phyloP scores from a whole-genome alignment of 2,113 vertebrate genomes.

The Odontophorus gujanensis region DNA sequence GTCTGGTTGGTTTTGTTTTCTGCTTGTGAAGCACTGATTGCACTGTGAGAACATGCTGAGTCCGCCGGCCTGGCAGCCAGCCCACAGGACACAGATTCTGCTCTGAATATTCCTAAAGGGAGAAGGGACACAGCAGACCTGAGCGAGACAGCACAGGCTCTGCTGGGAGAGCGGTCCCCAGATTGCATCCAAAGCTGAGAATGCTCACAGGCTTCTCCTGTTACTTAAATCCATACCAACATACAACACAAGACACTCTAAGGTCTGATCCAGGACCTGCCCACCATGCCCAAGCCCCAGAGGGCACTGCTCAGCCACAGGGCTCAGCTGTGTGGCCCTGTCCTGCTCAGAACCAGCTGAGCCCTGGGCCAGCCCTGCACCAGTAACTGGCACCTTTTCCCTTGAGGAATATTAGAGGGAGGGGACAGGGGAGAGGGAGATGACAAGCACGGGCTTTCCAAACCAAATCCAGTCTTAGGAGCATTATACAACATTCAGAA shows the following conservation, averaged over 20 bases:
- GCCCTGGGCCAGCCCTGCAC: not conserved
- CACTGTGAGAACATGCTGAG: slow-evolving; percentile 18
- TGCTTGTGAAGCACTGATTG: slow-evolving; percentile 46
- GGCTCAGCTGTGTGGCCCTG: not conserved
- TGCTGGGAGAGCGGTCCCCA: not conserved
- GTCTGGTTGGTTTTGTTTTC: slow-evolving; percentile 32
- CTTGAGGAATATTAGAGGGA: not conserved
- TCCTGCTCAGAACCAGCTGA: fast-evolving
- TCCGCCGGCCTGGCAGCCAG: not conserved
- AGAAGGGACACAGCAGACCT: not conserved
- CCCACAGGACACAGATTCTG: not conserved
- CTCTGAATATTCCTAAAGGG: not conserved
- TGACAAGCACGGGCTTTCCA: not conserved
- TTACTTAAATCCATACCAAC: not conserved
- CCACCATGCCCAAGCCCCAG: no score
- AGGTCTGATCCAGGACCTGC: not conserved
- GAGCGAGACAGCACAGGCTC: not conserved
- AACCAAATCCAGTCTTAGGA: not conserved
- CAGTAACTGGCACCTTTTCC: not conserved
- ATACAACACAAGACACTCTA: not conserved
- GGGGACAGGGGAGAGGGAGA: fast-evolving
- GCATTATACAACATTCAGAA: not conserved
- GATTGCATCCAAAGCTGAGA: not conserved
- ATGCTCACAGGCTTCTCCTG: not conserved
- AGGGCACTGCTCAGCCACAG: no score